Evolutionary conservation across 2,797 vertebrate species (phyloP).

Genomic region (Agapornis canus): DNA sequence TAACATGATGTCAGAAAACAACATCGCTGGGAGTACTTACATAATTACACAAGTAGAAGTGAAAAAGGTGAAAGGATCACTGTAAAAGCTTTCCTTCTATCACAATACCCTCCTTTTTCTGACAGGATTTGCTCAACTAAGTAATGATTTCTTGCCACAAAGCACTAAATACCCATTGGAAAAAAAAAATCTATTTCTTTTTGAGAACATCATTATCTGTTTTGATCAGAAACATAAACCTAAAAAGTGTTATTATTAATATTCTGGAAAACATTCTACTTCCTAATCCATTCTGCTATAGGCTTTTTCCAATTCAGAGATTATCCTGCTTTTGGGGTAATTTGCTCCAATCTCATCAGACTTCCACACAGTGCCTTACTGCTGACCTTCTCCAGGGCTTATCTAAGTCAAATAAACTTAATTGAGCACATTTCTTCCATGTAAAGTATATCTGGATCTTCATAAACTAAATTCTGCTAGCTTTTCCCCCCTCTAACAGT

Average conservation of each 20-base stretch:
- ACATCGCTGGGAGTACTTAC: background rate
- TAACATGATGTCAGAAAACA: background rate
- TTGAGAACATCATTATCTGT: background rate
- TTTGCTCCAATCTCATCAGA: background rate
- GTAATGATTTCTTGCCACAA: background rate
- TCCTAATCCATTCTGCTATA: background rate
- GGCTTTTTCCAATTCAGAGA: background rate
- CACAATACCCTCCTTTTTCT: background rate
- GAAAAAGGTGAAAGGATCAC: background rate
- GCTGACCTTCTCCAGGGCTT: background rate
- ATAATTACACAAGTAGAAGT: background rate
- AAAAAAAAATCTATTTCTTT: background rate
- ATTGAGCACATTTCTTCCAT: background rate
- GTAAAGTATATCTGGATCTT: background rate
- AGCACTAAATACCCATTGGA: background rate
- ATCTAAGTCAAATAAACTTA: background rate
- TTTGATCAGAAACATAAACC: slow-evolving; percentile 2
- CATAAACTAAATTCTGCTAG: background rate
- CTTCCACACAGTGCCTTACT: background rate
- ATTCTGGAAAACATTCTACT: background rate
- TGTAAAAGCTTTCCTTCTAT: background rate
- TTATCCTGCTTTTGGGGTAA: slow-evolving; percentile 40
- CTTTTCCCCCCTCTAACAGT: background rate
- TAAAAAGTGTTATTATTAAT: background rate
- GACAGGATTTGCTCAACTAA: slow-evolving; percentile 6